Evolutionary conservation across 2,113 vertebrate species (phyloP).

Genomic region (Microtus oregoni): DNA sequence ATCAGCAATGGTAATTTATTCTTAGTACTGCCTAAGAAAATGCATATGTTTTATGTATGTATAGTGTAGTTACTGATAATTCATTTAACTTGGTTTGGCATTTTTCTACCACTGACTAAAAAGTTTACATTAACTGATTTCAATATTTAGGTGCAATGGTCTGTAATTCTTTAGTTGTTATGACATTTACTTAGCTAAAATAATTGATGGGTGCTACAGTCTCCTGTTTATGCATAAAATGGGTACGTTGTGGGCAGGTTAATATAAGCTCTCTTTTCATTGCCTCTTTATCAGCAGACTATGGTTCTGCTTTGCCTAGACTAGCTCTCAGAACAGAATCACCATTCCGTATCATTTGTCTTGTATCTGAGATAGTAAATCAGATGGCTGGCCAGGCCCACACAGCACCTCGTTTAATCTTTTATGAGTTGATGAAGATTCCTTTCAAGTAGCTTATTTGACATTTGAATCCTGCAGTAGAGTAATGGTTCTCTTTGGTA

Average conservation of each 20-base stretch:
- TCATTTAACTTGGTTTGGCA: constrained; percentile 70
- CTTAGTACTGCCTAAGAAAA: constrained; percentile 66
- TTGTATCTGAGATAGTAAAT: constrained; percentile 68
- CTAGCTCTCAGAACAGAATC: constrained; percentile 28
- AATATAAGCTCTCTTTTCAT: constrained; percentile 33
- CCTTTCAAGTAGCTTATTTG: constrained; percentile 57
- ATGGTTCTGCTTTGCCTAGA: constrained; percentile 48
- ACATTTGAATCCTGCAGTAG: constrained; percentile 47
- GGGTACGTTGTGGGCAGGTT: constrained; percentile 47
- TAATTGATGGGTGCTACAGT: constrained; percentile 72
- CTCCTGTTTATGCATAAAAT: constrained; percentile 69
- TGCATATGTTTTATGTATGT: constrained; percentile 59
- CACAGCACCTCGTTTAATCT: constrained; percentile 62
- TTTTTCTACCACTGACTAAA: constrained; percentile 50
- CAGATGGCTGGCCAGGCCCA: constrained; percentile 34
- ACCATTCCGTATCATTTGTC: constrained; percentile 68
- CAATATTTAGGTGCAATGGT: constrained; percentile 69
- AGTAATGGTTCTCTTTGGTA: constrained; percentile 45
- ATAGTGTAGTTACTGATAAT: constrained; percentile 64
- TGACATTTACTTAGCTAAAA: constrained; percentile 68
- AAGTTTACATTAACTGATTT: constrained; percentile 76
- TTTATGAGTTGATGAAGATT: constrained; percentile 61
- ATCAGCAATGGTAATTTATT: constrained; percentile 68
- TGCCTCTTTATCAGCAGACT: constrained; percentile 53
- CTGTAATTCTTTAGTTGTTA: constrained; percentile 70